phyloP scores from a whole-genome alignment of 2,113 vertebrate genomes.

The Thunnus thynnus region DNA sequence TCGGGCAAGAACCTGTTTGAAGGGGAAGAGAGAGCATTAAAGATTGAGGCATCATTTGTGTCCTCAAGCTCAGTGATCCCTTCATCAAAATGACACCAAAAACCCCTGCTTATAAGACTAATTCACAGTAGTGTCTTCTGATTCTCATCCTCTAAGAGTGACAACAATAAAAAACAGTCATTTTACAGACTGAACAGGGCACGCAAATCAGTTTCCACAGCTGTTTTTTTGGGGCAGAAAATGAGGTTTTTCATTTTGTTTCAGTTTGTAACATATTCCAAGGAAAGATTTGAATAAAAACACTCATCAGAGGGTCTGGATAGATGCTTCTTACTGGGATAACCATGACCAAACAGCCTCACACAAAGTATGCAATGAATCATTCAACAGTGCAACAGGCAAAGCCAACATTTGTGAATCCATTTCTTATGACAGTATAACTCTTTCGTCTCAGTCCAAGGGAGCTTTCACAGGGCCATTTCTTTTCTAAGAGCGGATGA shows the following conservation, averaged over 20 bases:
- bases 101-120: no score
- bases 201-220: not conserved
- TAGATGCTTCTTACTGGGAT: not conserved
- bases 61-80: no score
- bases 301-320: not conserved
- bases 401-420: conserved; percentile 45
- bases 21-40: no score
- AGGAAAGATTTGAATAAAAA: not conserved
- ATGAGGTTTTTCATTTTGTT: not conserved
- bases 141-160: no score
- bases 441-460: conserved; percentile 43
- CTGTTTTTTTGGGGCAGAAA: not conserved
- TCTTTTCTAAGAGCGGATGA: conserved; percentile 28
- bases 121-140: no score
- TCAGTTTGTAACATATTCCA: not conserved
- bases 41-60: no score
- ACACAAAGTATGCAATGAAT: conserved; percentile 49
- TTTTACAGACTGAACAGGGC: not conserved
- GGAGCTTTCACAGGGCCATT: conserved; percentile 18
- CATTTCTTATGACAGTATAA: conserved; percentile 65
- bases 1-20: no score
- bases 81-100: no score
- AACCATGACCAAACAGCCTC: conserved; percentile 23
- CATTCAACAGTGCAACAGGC: conserved; percentile 53
- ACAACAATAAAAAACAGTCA: not conserved